Evolutionary conservation across 2,888 invertebrate genomes (phyloP).

Genomic region (Gortyna flavago): DNA sequence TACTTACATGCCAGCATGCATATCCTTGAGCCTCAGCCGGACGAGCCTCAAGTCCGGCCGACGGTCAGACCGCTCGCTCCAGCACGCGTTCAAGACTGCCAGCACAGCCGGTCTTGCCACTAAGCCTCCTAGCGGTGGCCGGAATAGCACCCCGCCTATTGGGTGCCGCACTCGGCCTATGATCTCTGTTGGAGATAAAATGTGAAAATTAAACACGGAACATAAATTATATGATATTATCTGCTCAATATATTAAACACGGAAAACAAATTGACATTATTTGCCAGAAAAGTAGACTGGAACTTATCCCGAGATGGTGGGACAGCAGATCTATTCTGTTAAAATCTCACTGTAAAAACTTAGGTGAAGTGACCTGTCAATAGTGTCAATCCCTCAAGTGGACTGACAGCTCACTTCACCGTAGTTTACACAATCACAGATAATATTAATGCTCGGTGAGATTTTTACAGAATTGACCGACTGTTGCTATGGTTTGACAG

Average conservation of each 20-base stretch:
- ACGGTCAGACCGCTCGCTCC: conserved; percentile 94
- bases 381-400: no score
- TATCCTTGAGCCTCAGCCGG: conserved; percentile 93
- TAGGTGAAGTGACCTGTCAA: no score
- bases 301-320: background rate
- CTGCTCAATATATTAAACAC: background rate
- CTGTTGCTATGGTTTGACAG: no score
- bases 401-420: no score
- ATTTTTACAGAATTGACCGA: no score
- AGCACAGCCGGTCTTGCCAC: conserved; percentile 93
- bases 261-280: background rate
- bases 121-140: conserved; percentile 92
- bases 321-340: no score
- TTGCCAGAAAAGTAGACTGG: background rate
- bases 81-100: conserved; percentile 93
- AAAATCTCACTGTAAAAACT: no score
- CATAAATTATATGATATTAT: background rate
- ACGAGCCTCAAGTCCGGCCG: conserved; percentile 95
- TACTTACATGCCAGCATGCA: conserved; percentile 93
- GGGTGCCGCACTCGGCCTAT: conserved; percentile 90
- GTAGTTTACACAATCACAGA: no score
- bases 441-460: no score
- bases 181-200: conserved; percentile 84
- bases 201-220: background rate
- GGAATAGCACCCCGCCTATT: conserved; percentile 88